Base-by-base conservation (phyloP, 2,888 invertebrate genomes). In the Harmothoe impar region DNA sequence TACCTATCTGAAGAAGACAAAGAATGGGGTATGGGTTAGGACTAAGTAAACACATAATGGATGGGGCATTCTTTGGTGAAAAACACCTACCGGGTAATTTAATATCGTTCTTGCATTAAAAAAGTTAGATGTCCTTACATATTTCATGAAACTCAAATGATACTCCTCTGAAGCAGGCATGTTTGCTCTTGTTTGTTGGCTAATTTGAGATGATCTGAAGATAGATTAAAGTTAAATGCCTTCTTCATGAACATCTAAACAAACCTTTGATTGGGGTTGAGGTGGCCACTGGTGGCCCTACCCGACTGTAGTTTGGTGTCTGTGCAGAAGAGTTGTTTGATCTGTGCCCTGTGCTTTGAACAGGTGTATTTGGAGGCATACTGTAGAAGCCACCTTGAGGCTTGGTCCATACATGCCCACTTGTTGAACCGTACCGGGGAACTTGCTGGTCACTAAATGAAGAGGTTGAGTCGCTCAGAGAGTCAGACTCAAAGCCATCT, bases 231-330 rank as follows among this genome's bases (percentile, higher is more conserved):
- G 10, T 43, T 43, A 43, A 7, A 43, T 43, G 43, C 10, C 10
- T 43, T 43, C 43, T 43, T 43, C 10, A 43, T 10, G 43, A 10
- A 10, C 3, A 43, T 43, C 10, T 7, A 10, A 43, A 43, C 43
- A 43, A 43, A 43, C 43, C 43, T 43, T 43, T 43, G 7, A 62
- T 23, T 33, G 84, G 84, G 17, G 84, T 84, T 7, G 84, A 84
- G 84, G 84, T 29, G 43, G 84, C 84, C 15, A 84, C 51, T 17
- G 84, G 84, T 10, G 51, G 84, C 25, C 84, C 84, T 12, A 84
- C 84, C 20, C 51, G 33, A 35, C 51, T 84, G 84, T 35, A 84
- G 72, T 29, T 25, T 5, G 72, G 72, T 15, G 72, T 72, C 1
- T 31, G 5, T 33, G 84, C 29, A 29, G 5, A 10, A 25, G 78